Conservation (phyloP, 2,888 invertebrate genomes). For the Sturmia bella region DNA sequence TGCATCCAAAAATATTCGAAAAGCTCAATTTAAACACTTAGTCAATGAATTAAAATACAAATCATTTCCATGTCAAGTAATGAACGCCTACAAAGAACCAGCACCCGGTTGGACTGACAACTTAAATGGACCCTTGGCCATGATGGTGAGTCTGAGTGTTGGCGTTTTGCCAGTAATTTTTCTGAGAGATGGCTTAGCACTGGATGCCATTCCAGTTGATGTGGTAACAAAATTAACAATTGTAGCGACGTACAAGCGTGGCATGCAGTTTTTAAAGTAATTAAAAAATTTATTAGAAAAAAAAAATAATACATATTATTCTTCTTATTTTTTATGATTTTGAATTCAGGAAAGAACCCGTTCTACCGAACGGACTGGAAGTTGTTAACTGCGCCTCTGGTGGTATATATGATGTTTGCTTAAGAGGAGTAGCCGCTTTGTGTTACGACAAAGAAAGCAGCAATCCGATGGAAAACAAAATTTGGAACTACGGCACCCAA, state of each 20-base stretch:
- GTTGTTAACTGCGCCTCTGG: conserved; percentile 39
- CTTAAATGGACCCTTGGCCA: conserved; percentile 93
- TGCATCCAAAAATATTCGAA: no score
- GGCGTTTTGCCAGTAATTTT: conserved; percentile 88
- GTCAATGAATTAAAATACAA: no score
- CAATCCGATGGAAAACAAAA: conserved; percentile 48
- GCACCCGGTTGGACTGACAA: conserved; percentile 94
- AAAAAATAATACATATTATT: no score
- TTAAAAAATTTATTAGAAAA: no score
- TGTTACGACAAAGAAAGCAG: neutral
- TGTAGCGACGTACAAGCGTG: conserved; percentile 87
- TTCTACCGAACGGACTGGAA: conserved; percentile 11
- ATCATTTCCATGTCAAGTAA: conserved; percentile 82
- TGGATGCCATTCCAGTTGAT: conserved; percentile 93
- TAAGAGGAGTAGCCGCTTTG: rapidly evolving
- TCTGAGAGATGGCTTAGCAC: conserved; percentile 84
- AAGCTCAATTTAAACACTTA: no score
- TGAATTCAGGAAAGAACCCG: conserved; percentile 16
- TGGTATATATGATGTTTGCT: neutral
- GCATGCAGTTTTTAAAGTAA: conserved; percentile 76
- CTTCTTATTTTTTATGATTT: no score
- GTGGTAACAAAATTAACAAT: conserved; percentile 88
- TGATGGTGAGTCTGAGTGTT: conserved; percentile 87
- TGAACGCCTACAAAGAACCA: conserved; percentile 86
- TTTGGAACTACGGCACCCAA: conserved; percentile 25